Percentiles rank a stretch among this genome's conserved stretches.
phyloP scores from a whole-genome alignment of 2,113 vertebrate species.

The Trogon melanurus region DNA sequence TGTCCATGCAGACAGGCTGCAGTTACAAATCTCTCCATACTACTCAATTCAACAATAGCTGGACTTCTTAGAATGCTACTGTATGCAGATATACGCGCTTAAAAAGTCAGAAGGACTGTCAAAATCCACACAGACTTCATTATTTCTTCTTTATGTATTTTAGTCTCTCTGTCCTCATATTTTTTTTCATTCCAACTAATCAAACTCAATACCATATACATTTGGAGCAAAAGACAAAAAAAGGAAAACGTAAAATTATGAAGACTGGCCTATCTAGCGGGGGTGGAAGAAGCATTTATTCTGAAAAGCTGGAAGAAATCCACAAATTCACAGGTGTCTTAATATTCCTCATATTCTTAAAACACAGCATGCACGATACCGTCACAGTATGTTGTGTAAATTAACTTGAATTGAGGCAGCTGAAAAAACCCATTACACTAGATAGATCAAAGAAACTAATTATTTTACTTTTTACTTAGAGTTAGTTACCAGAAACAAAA shows the following conservation, averaged over 20 bases:
- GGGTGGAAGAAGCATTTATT: background rate
- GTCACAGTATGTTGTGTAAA: background rate
- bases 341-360: background rate
- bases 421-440: background rate
- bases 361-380: background rate
- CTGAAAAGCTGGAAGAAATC: background rate
- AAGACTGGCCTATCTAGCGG: background rate
- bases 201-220: background rate
- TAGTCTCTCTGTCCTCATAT: background rate
- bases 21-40: background rate
- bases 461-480: background rate
- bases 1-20: background rate
- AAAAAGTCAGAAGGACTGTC: background rate
- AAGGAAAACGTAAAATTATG: background rate
- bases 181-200: background rate
- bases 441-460: constrained; percentile 29
- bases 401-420: background rate
- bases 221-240: background rate
- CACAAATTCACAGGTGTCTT: background rate
- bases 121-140: background rate
- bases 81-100: background rate
- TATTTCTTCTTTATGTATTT: background rate
- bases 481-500: background rate
- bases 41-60: background rate
- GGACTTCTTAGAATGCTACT: background rate